phyloP scores from a whole-genome alignment of 2,113 vertebrate genomes.

The Phycodurus eques region DNA sequence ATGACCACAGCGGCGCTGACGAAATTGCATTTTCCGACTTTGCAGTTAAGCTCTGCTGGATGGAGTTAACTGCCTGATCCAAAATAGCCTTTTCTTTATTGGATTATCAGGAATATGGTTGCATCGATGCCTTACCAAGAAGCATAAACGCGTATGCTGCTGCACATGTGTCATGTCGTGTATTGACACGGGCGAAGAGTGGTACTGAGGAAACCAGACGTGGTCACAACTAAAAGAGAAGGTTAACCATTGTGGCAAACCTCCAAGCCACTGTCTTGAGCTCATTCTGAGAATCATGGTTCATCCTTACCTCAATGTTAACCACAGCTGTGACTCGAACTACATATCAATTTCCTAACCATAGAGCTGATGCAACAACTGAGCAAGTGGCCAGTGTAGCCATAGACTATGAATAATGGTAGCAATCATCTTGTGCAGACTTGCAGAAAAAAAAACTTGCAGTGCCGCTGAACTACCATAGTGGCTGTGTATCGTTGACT shows the following conservation, averaged over 20 bases:
- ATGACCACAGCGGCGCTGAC: conserved; percentile 27
- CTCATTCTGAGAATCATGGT: conserved; percentile 45
- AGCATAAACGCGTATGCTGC: conserved; percentile 9
- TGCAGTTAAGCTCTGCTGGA: conserved; percentile 43
- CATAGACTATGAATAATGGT: conserved; percentile 6
- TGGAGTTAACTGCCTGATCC: conserved; percentile 5
- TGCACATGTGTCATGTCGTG: conserved; percentile 45
- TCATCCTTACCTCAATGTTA: conserved; percentile 35
- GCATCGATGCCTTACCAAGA: conserved; percentile 17
- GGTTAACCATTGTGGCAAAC: conserved; percentile 70
- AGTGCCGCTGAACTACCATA: neutral
- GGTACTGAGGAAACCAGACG: conserved; percentile 66
- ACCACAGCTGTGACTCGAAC: conserved; percentile 44
- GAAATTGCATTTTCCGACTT: conserved; percentile 9
- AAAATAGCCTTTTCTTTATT: conserved; percentile 34
- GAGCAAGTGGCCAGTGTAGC: conserved; percentile 3
- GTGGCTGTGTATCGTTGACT: neutral
- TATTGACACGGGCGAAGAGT: conserved; percentile 31
- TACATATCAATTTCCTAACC: conserved; percentile 45
- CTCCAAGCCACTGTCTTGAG: conserved; percentile 70
- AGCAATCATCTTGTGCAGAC: conserved; percentile 15
- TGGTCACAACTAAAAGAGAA: conserved; percentile 63
- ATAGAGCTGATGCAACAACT: conserved; percentile 37
- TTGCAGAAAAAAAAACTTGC: conserved; percentile 12
- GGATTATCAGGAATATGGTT: conserved; percentile 34